Evolutionary conservation across 2,113 vertebrate genomes (phyloP).

Genomic region (Gymnogyps californianus): DNA sequence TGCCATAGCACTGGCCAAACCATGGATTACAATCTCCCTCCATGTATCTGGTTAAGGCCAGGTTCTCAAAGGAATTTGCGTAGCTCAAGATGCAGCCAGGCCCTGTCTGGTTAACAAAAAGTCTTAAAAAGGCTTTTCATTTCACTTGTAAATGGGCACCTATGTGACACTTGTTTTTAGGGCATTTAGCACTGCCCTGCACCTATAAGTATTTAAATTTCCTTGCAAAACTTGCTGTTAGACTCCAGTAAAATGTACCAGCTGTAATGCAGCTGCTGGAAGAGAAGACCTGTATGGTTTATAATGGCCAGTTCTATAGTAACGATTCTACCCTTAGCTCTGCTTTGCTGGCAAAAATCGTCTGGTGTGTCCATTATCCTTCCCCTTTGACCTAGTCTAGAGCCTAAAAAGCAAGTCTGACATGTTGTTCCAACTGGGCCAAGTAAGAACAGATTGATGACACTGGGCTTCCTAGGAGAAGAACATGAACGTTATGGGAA

Average conservation of each 20-base stretch:
- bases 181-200: not conserved
- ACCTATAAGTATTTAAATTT: not conserved
- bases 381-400: not conserved
- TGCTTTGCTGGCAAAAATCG: not conserved
- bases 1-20: not conserved
- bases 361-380: not conserved
- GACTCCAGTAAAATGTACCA: not conserved
- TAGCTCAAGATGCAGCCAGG: not conserved
- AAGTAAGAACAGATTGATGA: not conserved
- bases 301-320: not conserved
- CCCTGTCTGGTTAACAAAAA: not conserved
- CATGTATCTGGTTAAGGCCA: not conserved
- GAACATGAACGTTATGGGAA: not conserved
- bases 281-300: not conserved
- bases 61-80: not conserved
- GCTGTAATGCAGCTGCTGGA: not conserved
- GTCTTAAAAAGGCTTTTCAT: not conserved
- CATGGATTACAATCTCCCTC: not conserved
- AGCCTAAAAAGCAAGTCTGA: not conserved
- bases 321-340: not conserved
- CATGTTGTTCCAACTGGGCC: not conserved
- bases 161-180: not conserved
- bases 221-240: not conserved
- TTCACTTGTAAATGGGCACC: not conserved
- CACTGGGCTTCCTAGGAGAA: not conserved